Evolutionary conservation across 1,140 invertebrate genomes (phyloP).

Genomic region (Oreohelix idahoensis): DNA sequence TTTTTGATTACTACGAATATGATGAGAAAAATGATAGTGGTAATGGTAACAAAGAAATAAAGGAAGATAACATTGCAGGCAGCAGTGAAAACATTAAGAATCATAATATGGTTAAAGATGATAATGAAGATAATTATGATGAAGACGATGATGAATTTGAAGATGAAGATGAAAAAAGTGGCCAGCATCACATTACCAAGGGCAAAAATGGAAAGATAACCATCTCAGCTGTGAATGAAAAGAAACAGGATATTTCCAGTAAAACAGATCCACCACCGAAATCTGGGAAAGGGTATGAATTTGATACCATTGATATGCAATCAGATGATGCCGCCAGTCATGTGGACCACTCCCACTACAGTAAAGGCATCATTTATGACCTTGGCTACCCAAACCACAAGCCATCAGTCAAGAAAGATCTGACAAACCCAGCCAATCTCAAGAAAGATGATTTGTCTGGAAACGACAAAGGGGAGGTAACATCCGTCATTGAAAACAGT

Average conservation of each 20-base stretch:
- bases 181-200: conserved; percentile 38
- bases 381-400: neutral
- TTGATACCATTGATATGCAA: conserved; percentile 13
- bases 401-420: conserved; percentile 45
- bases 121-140: conserved; percentile 25
- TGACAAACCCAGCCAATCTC: conserved; percentile 18
- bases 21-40: conserved; percentile 1
- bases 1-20: conserved; percentile 25
- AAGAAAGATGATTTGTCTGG: neutral
- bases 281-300: neutral
- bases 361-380: conserved; percentile 44
- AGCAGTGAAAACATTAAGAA: neutral
- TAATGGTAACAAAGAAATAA: neutral
- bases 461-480: neutral
- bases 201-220: conserved; percentile 30
- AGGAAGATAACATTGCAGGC: neutral
- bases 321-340: conserved; percentile 25
- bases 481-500: neutral
- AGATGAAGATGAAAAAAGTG: conserved; percentile 24
- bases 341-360: conserved; percentile 39
- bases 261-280: neutral
- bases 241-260: neutral
- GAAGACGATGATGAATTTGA: neutral
- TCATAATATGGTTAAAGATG: neutral
- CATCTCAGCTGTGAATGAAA: neutral